These are phyloP conservation scores for Amia ocellicauda DNA, from an alignment of 2,113 vertebrate species.

Conservation along the genomic window DNA sequence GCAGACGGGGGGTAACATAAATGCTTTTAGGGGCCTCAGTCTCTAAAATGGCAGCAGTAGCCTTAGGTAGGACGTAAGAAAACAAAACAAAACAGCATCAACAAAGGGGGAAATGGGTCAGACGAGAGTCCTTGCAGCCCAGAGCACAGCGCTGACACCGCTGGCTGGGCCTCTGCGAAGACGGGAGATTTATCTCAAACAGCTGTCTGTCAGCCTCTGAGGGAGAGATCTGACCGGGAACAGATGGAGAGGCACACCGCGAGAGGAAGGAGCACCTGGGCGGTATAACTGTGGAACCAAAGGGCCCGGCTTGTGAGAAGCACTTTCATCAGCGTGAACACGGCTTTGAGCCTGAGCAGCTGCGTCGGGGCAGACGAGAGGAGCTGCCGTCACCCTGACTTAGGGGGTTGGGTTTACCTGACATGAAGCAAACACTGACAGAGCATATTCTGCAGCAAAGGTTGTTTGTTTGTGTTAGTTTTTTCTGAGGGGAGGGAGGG, in stretches of 20 bases:
- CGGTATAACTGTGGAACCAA: slow-evolving; percentile 9
- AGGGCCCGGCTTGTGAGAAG: not conserved
- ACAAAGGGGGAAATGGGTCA: not conserved
- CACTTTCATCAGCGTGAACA: slow-evolving; percentile 22
- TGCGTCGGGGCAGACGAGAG: not conserved
- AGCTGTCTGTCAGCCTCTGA: slow-evolving; percentile 22
- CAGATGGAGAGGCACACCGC: slow-evolving; percentile 11
- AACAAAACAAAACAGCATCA: too few species aligned
- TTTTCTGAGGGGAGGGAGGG: not conserved
- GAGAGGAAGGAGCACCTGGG: slow-evolving; percentile 23
- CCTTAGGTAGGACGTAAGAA: too few species aligned
- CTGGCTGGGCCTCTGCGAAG: slow-evolving; percentile 11
- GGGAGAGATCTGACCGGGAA: not conserved
- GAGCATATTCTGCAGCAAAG: not conserved
- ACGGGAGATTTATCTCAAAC: slow-evolving; percentile 28
- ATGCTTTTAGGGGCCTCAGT: too few species aligned
- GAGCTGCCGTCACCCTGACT: too few species aligned
- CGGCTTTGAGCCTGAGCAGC: too few species aligned
- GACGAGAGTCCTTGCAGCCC: not conserved
- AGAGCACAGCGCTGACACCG: slow-evolving; percentile 16
- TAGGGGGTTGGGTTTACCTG: too few species aligned
- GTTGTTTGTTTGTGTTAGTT: not conserved
- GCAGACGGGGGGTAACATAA: too few species aligned
- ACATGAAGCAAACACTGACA: too few species aligned
- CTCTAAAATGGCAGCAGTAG: too few species aligned